phyloP scores from a whole-genome alignment of 2,797 vertebrate genomes.

The Gymnothorax javanicus region DNA sequence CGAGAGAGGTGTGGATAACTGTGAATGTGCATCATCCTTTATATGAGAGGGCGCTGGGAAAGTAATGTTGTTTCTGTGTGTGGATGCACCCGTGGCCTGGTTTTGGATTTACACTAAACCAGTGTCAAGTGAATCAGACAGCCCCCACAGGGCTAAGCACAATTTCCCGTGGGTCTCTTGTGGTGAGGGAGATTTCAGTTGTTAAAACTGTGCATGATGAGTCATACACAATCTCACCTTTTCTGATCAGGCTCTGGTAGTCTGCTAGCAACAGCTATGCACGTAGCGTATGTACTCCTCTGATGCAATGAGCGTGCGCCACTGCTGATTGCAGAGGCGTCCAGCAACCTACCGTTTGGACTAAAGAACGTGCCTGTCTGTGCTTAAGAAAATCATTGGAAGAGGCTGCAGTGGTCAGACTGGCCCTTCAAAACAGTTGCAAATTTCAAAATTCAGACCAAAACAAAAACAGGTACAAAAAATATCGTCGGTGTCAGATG shows the following conservation, averaged over 20 bases:
- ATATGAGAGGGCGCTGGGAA: not conserved
- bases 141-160: not conserved
- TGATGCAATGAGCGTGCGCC: not conserved
- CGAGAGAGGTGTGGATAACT: not conserved
- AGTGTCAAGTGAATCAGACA: not conserved
- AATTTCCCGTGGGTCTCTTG: not conserved
- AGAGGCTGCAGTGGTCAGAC: not conserved
- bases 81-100: not conserved
- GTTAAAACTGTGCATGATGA: not conserved
- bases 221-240: not conserved
- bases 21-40: not conserved
- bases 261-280: not conserved
- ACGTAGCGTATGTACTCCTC: not conserved
- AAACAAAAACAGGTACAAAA: not conserved
- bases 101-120: not conserved
- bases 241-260: not conserved
- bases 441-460: not conserved
- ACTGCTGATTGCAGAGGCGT: not conserved
- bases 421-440: not conserved
- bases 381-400: not conserved
- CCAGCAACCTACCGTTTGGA: not conserved
- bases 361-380: not conserved
- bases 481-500: not conserved
- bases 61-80: not conserved
- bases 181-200: not conserved